Base-by-base conservation (phyloP, 2,797 vertebrate species). In the Taenioides sp. region DNA sequence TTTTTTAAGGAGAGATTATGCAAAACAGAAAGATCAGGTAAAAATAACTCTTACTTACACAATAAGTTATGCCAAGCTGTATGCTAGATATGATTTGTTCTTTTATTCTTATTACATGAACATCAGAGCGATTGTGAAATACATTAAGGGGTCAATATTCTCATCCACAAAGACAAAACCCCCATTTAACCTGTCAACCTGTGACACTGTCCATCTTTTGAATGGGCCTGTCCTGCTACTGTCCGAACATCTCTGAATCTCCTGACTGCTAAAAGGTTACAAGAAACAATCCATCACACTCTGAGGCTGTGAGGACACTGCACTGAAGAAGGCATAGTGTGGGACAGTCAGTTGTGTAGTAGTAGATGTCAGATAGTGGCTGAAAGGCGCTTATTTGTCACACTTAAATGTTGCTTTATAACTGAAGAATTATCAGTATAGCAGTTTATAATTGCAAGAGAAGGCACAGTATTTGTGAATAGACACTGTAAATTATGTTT, bases 111-210 rank as follows among this genome's bases (percentile, higher is more conserved):
- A 9, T 37, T 37, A 43, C 61, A 63, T 63, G 28, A 11, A 62
- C 2, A 16, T 4, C 34, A 23, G 18, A 52, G 58, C 55, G 71
- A 78, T 58, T 63, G 64, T 12, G n/a, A 54, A 73, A 72, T 25
- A 18, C 71, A 75, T 74, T 62, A 70, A n/a, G 11, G 50, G 80
- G 67, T 77, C 78, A 84, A 66, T 65, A 70, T 58, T 64, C 68
- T 80, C 84, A 80, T 77, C 76, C 43, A 22, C 57, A 62, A 68
- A 89, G 84, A 93, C 87, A 87, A 86, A 90, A 76, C 81, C 65
- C 74, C 75, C 64, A 83, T 89, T 92, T 75, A 86, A 78, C 76
- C 74, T 84, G 86, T 86, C 87, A 86, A 73, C 0, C 61, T 59
- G 65, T 74, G 85, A 89, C 90, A 75, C 37, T 80, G 80, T 67